A percentile compares a stretch with the other conserved stretches of the same genome.
These are phyloP conservation scores for Alligator mississippiensis DNA, from an alignment of 2,113 vertebrate species.

Conservation along the genomic window DNA sequence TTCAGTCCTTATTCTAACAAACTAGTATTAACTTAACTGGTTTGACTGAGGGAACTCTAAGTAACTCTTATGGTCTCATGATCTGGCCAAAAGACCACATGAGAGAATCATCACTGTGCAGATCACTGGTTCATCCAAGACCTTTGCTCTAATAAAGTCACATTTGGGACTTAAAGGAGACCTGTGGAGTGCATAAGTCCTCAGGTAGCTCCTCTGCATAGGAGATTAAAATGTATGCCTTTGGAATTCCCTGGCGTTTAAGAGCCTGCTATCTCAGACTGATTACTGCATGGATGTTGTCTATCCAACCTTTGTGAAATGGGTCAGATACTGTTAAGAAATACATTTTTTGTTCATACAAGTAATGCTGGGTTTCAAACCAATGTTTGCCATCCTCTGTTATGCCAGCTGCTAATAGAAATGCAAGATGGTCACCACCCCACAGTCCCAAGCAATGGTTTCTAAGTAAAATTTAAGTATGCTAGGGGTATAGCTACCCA, in stretches of 20 bases:
- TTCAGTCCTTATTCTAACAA: not conserved
- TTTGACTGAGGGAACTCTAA: not conserved
- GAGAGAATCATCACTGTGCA: not conserved
- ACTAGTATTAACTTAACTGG: not conserved
- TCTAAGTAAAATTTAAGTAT: not conserved
- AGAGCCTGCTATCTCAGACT: constrained; percentile 30
- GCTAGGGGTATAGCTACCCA: not conserved
- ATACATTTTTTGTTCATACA: not conserved
- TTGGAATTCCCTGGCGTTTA: constrained; percentile 59
- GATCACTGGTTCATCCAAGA: not conserved
- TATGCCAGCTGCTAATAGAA: not conserved
- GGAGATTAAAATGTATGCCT: constrained; percentile 19
- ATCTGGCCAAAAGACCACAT: too few relatives aligned
- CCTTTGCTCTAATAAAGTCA: not conserved
- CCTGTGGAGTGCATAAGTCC: not conserved
- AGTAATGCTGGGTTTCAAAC: not conserved
- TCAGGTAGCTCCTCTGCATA: not conserved
- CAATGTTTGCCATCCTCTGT: not conserved
- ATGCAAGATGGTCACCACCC: not conserved
- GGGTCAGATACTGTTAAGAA: not conserved
- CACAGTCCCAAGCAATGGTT: not conserved
- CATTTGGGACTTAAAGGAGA: not conserved
- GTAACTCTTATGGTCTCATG: too few relatives aligned
- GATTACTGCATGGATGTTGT: constrained; percentile 7
- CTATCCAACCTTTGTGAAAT: not conserved